Base-by-base conservation (phyloP, 2,797 vertebrate genomes). In the Crocodylus rhombifer region DNA sequence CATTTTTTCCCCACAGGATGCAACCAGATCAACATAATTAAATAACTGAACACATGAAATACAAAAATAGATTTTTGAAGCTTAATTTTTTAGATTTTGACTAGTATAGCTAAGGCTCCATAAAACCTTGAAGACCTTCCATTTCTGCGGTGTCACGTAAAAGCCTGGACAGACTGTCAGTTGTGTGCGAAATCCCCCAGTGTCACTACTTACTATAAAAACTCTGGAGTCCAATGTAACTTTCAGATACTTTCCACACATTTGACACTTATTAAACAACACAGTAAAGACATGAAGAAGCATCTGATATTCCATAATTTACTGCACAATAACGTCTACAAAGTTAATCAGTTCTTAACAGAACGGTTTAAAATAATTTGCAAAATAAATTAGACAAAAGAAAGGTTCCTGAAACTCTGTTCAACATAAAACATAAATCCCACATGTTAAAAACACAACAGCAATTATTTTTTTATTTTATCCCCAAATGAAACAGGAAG, bases 91-190 rank as follows among this genome's bases (percentile, higher is more conserved):
- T 51, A 89, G 13, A 80, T 6, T 73, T 51, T 14, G 61, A 64
- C 36, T 25, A 55, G 1, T 14, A 20, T 30, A 23, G 2, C 55
- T 61, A 80, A 84, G 75, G 80, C 57, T 92, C 75, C 51, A 26
- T 79, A 80, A 82, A 82, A 67, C 78, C 63, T 26, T 82, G 93
- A 97, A 91, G 93, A 91, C 90, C 94, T 92, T 94, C 85, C 85
- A 86, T 6, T 84, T 92, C 64, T 33, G 18, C 1, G 9, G 69
- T 42, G 25, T 73, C 21, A 78, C 26, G 7, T 6, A 92, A 82
- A 0, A 73, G 30, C 55, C 14, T 1, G 36, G 71, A 80, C 60
- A 88, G 55, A 76, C 58, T 87, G 75, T 82, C 87, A 67, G 1
- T 69, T 36, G n/a, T 42, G 69, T 42, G 21, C 36, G 26, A 73